Base-by-base conservation (phyloP, 1,140 invertebrate species). In the Trichonephila clavata region DNA sequence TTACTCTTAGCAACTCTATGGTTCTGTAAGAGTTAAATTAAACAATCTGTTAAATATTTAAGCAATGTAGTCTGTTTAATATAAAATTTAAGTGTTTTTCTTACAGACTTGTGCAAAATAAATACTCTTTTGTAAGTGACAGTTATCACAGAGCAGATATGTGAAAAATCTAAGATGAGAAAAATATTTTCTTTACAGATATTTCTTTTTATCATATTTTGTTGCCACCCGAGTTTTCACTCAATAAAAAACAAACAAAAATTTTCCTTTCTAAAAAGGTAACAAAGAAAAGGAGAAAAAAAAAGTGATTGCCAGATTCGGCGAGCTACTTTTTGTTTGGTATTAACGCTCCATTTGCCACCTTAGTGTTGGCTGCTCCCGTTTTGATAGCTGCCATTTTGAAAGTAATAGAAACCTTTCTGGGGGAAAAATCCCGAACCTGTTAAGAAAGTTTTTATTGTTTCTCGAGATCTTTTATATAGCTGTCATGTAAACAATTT, bases 381-480 rank as follows among this genome's bases (percentile, higher is more conserved):
- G 18, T 89, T 89, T 89, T 89, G 87, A 89, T 89, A 24, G 87
- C 87, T 77, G 65, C 87, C 65, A 89, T 68, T 89, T 89, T 89
- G 60, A 68, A 77, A 89, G 87, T 68, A 77, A 89, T 89, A 60
- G 87, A 77, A 89, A 63, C 61, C 61, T 16, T 87, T 83, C 50
- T 18, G 81, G 7, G 16, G 27, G 60, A 43, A 87, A 65, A 87
- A 57, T 43, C 27, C 21, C 61, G 59, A 63, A 87, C 59, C 86
- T 63, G 86, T 87, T 87, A 63, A 63, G 86, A 87, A 87, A 87
- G 86, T 87, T 87, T 87, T 87, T 87, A 87, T 87, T 87, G 86
- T 87, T 87, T 39, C 60, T 13, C 59, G n/a, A 39, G 86, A 87
- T 87, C 86, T 87, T 61, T 87, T 87, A 87, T 87, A 63, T 63